Percentiles rank a stretch among this genome's conserved stretches.
Evolutionary conservation across 2,888 invertebrate species (phyloP).

Genomic region (Rotaria magnacalcarata): DNA sequence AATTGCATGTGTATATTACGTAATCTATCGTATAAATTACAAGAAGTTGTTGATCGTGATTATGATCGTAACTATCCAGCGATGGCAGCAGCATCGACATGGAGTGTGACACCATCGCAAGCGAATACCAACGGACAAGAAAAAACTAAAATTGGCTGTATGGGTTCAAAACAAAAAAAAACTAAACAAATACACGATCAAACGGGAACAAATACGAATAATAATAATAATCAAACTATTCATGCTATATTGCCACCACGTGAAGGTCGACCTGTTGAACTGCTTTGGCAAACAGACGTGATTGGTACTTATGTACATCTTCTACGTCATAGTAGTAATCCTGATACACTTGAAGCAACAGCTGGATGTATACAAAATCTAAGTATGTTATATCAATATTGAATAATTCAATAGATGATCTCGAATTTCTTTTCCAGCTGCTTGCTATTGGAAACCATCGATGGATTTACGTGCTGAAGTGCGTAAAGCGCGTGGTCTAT

Average conservation of each 20-base stretch:
- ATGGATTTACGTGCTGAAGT: slow-evolving; percentile 79
- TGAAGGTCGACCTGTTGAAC: slow-evolving; percentile 68
- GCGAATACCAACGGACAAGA: slow-evolving; percentile 20
- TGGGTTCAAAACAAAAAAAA: slow-evolving; percentile 65
- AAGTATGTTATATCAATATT: not conserved
- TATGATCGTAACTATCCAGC: slow-evolving; percentile 67
- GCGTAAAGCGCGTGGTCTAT: slow-evolving; percentile 91
- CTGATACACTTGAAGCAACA: slow-evolving; percentile 94
- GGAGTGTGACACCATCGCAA: slow-evolving; percentile 15
- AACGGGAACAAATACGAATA: not conserved
- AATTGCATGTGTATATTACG: slow-evolving; percentile 95
- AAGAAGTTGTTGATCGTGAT: slow-evolving; percentile 95
- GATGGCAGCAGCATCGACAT: slow-evolving; percentile 28
- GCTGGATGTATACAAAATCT: slow-evolving; percentile 96
- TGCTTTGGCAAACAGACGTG: slow-evolving; percentile 81
- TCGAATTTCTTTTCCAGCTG: slow-evolving; percentile 61
- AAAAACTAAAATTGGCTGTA: slow-evolving; percentile 45
- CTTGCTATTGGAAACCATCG: slow-evolving; percentile 83
- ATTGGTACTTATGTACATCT: slow-evolving; percentile 84
- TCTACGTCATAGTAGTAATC: slow-evolving; percentile 88
- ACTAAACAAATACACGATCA: slow-evolving; percentile 39
- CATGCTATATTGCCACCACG: slow-evolving; percentile 30
- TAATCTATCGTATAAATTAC: slow-evolving; percentile 88
- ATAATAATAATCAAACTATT: not conserved
- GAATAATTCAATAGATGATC: not conserved